These are phyloP conservation scores for Chrysotoxum bicinctum DNA, from an alignment of 2,888 invertebrate genomes.

Conservation along the genomic window DNA sequence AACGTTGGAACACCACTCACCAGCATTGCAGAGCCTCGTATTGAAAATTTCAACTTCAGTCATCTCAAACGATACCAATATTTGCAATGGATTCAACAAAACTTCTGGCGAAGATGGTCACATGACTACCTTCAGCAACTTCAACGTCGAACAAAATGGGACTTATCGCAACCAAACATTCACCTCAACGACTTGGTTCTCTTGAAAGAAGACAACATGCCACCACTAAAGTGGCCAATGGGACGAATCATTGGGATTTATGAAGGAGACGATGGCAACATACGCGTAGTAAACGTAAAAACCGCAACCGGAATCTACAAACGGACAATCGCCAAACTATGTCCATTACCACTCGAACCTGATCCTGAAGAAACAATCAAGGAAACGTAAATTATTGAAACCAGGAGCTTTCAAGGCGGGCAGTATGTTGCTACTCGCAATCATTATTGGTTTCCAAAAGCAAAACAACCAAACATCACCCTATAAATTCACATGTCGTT, in stretches of 20 bases:
- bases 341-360: neutral
- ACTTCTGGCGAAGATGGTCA: constrained; percentile 18
- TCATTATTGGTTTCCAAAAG: neutral
- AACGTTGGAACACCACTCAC: neutral
- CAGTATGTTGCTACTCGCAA: constrained; percentile 25
- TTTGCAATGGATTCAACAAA: constrained; percentile 4
- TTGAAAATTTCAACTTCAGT: no score
- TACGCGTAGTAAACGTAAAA: constrained; percentile 4
- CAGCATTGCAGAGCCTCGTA: no score
- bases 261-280: constrained; percentile 4
- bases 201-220: constrained; percentile 20
- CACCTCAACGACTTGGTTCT: constrained; percentile 13
- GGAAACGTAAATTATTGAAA: neutral
- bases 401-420: constrained; percentile 28
- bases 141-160: constrained; percentile 30
- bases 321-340: neutral
- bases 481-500: no score
- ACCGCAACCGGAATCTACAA: constrained; percentile 1
- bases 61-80: constrained; percentile 20
- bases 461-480: no score
- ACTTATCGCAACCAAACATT: neutral
- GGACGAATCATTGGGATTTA: neutral
- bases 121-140: constrained; percentile 35
- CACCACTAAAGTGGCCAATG: constrained; percentile 10
- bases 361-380: neutral